Base-by-base conservation (phyloP, 2,888 invertebrate genomes). In the Endotricha flammealis region DNA sequence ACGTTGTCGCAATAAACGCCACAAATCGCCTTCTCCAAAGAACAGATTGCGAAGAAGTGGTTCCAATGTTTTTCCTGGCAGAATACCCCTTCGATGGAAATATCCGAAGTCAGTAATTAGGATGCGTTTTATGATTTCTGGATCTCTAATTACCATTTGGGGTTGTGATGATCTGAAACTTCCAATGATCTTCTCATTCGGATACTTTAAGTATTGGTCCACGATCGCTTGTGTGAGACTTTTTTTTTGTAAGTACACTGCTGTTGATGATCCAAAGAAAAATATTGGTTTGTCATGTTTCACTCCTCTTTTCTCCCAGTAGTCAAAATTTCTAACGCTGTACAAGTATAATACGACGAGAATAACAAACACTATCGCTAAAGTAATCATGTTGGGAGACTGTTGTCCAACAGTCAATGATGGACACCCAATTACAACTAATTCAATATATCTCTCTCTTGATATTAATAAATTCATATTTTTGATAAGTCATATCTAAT, bases 21-120 rank as follows among this genome's bases (percentile, higher is more conserved):
- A 58, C 10, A 47, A 32, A 10, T 53, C 66, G 3, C 67, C 65
- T 10, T 56, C 59, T n/a, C 53, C 56, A 32, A 64, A 58, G 16
- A 69, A 62, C 4, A 71, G 24, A 41, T 71, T 71, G 8, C 52
- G 45, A 8, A 63, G 29, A 12, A 71, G 39, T 2, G 67, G 68
- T 9, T 69, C 64, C 8, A 62, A 53, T 1, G 39, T 32, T 16
- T 51, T 48, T 0, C 51, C 42, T 10, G 44, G 44, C 12, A 38
- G 30, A 8, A 45, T 6, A 0, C 41, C 44, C 28, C 44, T 39
- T 11, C 38, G 32, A 14, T 42, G 27, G 9, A 42, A 45, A 14
- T 42, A 13, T 5, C 22, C 32, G 17, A 52, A 56, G 38, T 53
- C 55, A 4, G 42, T 41, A 3, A 45, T 30, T 3, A 55, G 29